phyloP scores from a whole-genome alignment of 2,888 invertebrate genomes.

The Malthinus seriepunctatus region DNA sequence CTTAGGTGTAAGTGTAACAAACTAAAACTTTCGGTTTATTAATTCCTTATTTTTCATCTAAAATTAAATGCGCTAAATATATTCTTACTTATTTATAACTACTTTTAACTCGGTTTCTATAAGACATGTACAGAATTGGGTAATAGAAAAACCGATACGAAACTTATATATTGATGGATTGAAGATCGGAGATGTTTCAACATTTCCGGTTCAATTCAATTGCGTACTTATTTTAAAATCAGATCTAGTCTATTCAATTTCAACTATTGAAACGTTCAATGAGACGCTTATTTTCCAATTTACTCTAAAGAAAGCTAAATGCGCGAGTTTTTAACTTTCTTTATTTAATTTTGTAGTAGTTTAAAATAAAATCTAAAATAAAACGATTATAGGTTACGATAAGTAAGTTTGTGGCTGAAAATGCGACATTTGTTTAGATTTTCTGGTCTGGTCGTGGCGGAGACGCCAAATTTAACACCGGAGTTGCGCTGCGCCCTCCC shows the following conservation, averaged over 20 bases:
- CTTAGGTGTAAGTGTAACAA: neutral
- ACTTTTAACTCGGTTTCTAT: neutral
- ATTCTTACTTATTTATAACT: conserved; percentile 4
- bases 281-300: too few species aligned
- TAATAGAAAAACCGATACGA: neutral
- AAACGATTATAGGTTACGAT: conserved; percentile 40
- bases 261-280: too few species aligned
- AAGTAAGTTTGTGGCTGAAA: conserved; percentile 45
- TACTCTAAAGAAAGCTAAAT: too few species aligned
- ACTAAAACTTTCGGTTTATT: neutral
- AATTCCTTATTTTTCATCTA: conserved; percentile 4
- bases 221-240: neutral
- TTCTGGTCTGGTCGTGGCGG: conserved; percentile 48
- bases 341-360: too few species aligned
- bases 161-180: neutral
- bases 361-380: too few species aligned
- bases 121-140: neutral
- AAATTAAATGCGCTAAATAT: conserved; percentile 1
- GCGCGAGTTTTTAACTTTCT: too few species aligned
- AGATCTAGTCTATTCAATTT: too few species aligned
- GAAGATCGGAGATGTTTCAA: neutral
- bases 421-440: conserved; percentile 50
- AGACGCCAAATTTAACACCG: conserved; percentile 51
- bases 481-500: conserved; percentile 37
- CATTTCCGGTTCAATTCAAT: neutral